phyloP scores from a whole-genome alignment of 2,797 vertebrate species.

The Microcaecilia unicolor region DNA sequence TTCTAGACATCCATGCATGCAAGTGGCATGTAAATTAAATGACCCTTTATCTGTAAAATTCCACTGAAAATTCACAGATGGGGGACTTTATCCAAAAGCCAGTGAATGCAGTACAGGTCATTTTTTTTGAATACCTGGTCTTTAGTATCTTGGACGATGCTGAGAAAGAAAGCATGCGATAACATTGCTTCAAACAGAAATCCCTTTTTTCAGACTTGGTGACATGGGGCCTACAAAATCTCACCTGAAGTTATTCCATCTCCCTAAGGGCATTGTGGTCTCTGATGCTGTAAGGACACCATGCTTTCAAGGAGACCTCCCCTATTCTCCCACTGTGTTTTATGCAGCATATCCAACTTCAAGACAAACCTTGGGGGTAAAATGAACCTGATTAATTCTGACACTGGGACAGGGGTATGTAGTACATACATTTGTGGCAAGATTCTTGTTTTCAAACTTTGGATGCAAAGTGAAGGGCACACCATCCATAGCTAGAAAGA shows the following conservation, averaged over 20 bases:
- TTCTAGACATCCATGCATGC: too few relatives aligned
- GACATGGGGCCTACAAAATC: background rate
- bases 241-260: background rate
- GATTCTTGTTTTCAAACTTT: slow-evolving; percentile 30
- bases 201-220: too few relatives aligned
- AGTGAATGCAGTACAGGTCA: too few relatives aligned
- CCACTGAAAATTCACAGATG: too few relatives aligned
- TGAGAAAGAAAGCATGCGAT: too few relatives aligned
- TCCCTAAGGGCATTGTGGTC: background rate
- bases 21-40: too few relatives aligned
- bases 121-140: too few relatives aligned
- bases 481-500: slow-evolving; percentile 48
- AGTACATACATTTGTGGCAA: slow-evolving; percentile 30
- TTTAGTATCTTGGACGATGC: too few relatives aligned
- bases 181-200: background rate
- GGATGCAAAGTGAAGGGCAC: slow-evolving; percentile 56
- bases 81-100: too few relatives aligned
- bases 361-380: background rate
- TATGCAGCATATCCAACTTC: background rate
- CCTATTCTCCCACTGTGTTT: background rate
- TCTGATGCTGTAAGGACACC: background rate
- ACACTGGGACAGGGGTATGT: too few relatives aligned
- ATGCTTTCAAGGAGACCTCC: background rate
- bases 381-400: too few relatives aligned
- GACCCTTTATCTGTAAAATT: too few relatives aligned